Conservation (phyloP, 2,888 invertebrate genomes). For the Eristalis intricaria region DNA sequence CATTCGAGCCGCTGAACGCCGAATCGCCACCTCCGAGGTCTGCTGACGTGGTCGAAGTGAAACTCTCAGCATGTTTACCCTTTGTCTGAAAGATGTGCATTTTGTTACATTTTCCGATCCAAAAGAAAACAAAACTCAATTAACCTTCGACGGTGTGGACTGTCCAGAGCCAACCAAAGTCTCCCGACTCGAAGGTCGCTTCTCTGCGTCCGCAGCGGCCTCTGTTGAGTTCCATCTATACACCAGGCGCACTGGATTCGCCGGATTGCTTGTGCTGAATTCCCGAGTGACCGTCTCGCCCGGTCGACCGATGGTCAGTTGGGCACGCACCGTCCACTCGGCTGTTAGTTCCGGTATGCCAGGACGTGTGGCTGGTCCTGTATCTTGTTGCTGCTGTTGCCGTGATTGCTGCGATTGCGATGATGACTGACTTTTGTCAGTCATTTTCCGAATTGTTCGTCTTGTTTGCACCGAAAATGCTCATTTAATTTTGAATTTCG, state of each 20-base stretch:
- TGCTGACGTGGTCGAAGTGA: slow-evolving; percentile 82
- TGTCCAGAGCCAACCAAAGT: slow-evolving; percentile 81
- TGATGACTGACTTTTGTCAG: slow-evolving; percentile 61
- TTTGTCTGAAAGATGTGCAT: slow-evolving; percentile 50
- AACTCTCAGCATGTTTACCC: slow-evolving; percentile 75
- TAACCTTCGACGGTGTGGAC: slow-evolving; percentile 74
- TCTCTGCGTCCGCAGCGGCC: slow-evolving; percentile 33
- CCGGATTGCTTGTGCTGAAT: slow-evolving; percentile 76
- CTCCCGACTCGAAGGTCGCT: slow-evolving; percentile 72
- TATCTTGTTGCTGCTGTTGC: slow-evolving; percentile 10
- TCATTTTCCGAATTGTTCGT: slow-evolving; percentile 44
- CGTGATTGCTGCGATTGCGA: slow-evolving; percentile 27
- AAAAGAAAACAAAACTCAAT: slow-evolving; percentile 8
- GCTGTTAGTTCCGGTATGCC: slow-evolving; percentile 80
- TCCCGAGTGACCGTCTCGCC: slow-evolving; percentile 79
- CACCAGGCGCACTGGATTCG: slow-evolving; percentile 80
- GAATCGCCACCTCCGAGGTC: slow-evolving; percentile 81
- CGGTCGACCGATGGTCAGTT: slow-evolving; percentile 84
- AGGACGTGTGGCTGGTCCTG: slow-evolving; percentile 17
- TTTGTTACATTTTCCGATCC: background rate
- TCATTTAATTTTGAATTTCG: slow-evolving; percentile 66
- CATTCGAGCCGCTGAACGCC: slow-evolving; percentile 82
- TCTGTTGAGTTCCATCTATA: slow-evolving; percentile 80
- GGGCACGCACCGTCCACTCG: slow-evolving; percentile 87
- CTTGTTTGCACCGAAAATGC: slow-evolving; percentile 25